phyloP scores from a whole-genome alignment of 37 sponge, comb jelly and placozoan species.

The Oopsacas minuta region DNA sequence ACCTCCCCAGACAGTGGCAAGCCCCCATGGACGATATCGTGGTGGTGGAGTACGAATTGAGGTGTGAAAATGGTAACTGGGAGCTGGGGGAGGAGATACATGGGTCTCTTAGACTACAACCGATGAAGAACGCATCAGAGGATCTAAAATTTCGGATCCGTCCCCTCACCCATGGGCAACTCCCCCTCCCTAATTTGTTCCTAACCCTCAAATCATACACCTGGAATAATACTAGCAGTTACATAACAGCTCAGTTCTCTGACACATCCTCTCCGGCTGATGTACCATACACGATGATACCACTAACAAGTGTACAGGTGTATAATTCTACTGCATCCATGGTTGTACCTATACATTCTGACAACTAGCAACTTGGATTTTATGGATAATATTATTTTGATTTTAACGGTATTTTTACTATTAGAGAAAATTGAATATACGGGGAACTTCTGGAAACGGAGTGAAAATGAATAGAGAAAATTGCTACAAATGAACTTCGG shows the following conservation, averaged over 20 bases:
- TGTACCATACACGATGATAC: background rate
- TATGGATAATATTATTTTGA: too few relatives aligned
- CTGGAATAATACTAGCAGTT: background rate
- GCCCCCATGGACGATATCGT: conserved; percentile 3
- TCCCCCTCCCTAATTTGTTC: background rate
- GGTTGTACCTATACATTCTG: background rate
- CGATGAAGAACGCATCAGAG: background rate
- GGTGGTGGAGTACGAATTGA: background rate
- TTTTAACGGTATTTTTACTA: too few relatives aligned
- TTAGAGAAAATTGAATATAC: too few relatives aligned
- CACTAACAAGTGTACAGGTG: background rate
- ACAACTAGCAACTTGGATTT: background rate
- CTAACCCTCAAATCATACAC: conserved; percentile 13
- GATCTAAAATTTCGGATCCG: background rate
- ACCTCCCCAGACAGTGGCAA: conserved; percentile 1
- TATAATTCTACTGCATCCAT: background rate
- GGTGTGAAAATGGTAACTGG: background rate
- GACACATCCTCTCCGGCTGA: background rate
- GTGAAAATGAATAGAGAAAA: too few relatives aligned
- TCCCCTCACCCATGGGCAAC: background rate
- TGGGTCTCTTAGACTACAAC: background rate
- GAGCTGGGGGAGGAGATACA: background rate
- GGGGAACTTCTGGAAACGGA: too few relatives aligned
- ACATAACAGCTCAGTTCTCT: conserved; percentile 4
- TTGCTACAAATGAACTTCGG: too few relatives aligned